phyloP scores from a whole-genome alignment of 1,140 invertebrate species.

The Pararge aegeria region DNA sequence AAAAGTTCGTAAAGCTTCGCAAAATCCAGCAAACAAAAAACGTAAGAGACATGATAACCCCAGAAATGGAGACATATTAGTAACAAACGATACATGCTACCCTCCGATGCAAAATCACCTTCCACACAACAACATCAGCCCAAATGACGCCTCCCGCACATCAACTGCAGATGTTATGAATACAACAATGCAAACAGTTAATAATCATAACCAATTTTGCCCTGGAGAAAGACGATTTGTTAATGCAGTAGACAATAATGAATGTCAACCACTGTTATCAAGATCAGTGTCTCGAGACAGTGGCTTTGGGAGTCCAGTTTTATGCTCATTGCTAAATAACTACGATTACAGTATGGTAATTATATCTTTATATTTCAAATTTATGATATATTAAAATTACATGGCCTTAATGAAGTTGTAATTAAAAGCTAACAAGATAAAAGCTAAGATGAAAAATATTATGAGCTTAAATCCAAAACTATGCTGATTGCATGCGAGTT shows the following conservation, averaged over 20 bases:
- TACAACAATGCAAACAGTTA: not conserved
- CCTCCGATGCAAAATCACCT: not conserved
- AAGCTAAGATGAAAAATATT: no score
- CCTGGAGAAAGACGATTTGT: not conserved
- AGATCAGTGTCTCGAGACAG: conserved; percentile 17
- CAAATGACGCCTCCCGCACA: not conserved
- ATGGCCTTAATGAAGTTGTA: no score
- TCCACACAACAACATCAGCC: not conserved
- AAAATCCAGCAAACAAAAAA: not conserved
- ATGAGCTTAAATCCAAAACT: no score
- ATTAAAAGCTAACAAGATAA: no score
- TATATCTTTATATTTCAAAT: not conserved
- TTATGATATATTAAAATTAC: no score
- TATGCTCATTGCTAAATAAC: not conserved
- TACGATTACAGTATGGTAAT: not conserved
- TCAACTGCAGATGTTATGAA: not conserved
- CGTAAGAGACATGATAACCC: not conserved
- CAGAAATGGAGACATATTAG: not conserved
- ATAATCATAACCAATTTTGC: not conserved
- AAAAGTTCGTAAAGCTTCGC: not conserved
- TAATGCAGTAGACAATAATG: not conserved
- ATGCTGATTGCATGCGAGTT: no score
- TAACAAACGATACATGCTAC: not conserved
- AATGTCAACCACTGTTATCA: not conserved
- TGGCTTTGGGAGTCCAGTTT: conserved; percentile 5